Evolutionary conservation across 1,140 invertebrate genomes (phyloP).

Genomic region (Drosophila aff.): DNA sequence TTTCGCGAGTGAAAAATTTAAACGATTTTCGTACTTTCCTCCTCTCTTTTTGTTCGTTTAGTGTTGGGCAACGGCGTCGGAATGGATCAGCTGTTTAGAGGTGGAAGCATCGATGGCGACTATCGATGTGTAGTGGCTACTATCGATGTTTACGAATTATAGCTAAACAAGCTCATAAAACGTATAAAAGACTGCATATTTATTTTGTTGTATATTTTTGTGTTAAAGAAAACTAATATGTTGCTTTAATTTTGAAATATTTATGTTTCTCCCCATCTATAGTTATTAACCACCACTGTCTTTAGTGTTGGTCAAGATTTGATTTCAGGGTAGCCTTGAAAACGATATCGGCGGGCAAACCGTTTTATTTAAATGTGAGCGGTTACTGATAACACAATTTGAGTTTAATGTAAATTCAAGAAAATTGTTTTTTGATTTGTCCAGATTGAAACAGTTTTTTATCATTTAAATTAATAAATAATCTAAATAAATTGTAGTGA

Average conservation of each 20-base stretch:
- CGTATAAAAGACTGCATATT: not conserved
- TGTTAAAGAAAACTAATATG: not conserved
- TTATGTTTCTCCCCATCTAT: not conserved
- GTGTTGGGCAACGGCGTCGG: constrained; percentile 6
- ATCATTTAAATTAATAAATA: too few relatives aligned
- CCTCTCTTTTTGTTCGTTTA: constrained; percentile 18
- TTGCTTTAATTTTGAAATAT: not conserved
- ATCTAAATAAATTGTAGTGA: too few relatives aligned
- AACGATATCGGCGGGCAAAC: not conserved
- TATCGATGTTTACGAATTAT: not conserved
- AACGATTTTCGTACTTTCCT: constrained; percentile 17
- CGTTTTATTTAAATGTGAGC: not conserved
- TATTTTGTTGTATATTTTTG: not conserved
- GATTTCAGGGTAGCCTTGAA: not conserved
- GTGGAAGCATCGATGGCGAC: not conserved
- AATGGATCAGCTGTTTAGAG: constrained; percentile 8
- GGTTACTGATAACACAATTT: not conserved
- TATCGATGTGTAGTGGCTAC: not conserved
- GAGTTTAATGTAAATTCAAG: not conserved
- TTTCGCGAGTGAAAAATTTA: constrained; percentile 9
- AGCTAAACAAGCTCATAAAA: not conserved
- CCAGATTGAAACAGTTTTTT: too few relatives aligned
- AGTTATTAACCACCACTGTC: not conserved
- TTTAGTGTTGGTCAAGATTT: not conserved
- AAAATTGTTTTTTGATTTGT: not conserved